Base-by-base conservation (phyloP, 2,113 vertebrate species). In the Notiomystis cincta region DNA sequence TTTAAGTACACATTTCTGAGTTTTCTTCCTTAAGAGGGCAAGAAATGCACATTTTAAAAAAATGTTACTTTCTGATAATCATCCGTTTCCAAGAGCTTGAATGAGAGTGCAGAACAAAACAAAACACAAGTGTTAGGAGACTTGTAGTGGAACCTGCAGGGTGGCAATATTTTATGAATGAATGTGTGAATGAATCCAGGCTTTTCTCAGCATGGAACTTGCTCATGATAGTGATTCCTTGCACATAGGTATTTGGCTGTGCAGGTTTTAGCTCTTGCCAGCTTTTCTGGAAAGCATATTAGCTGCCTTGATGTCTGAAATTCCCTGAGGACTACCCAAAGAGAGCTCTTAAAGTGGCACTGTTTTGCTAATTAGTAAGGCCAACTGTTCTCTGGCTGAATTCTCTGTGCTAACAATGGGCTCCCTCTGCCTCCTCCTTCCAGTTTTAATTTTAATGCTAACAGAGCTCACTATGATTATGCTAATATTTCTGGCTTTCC, bases 351-450 rank as follows among this genome's bases (percentile, higher is more conserved):
- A 88, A 92, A 97, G 90, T 95, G 94, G 53, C 88, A 67, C 72
- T 79, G 79, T 86, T 96, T 91, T 88, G 89, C 94, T 97, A 96
- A 97, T 97, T 96, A 96, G 80, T 86, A 79, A 97, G 96, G 90
- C 92, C 71, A 92, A 96, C 95, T 98, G 95, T 97, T 97, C 94
- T 96, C 95, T 98, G 95, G 78, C 89, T 96, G 96, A 94, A 93
- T 90, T 82, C 61, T 83, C 50, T 75, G 56, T 86, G 56, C 77
- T 94, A 96, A 96, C 72, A 95, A 96, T 27, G 20, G 57, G 42
- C 80, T 94, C 79, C 67, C 84, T 87, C 93, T 94, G 62, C 37
- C 65, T 94, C 37, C 40, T 35, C 77, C 58, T 72, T 51, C 82
- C 87, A 89, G 67, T 97, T 96, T 93, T 95, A 95, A 90, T 97